Base-by-base conservation (phyloP, 2,888 invertebrate species). In the Drosophila mimetica region DNA sequence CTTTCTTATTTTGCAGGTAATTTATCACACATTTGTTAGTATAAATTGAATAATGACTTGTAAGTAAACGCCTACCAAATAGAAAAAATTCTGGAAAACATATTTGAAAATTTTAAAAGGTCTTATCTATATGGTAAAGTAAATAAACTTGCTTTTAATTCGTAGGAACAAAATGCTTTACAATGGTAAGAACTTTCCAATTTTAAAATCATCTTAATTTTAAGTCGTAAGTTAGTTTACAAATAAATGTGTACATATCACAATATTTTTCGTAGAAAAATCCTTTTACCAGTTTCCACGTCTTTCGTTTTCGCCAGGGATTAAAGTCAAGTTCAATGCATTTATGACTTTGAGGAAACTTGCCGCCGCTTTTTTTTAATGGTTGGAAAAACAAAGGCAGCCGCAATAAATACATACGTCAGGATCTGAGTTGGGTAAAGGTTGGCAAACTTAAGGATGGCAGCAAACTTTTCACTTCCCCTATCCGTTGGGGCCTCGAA, bases 301-400 rank as follows among this genome's bases (percentile, higher is more conserved):
- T 2, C 25, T 25, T 32, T n/a, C n/a, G n/a, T n/a, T n/a, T 11
- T 58, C 59, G 41, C n/a, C 6, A n/a, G 20, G 58, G 58, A 13
- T 39, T 52, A 25, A 52, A 47, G 50, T 50, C 51, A 46, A 59
- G 71, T 71, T 70, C 53, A 71, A 60, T 71, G 70, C 70, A 70
- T 70, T 70, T 70, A 60, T 70, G 70, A 54, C 54, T 54, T 51
- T 42, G 14, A 30, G 52, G 18, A 39, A 53, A 69, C 20, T 52
- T 18, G 36, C 18, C 36, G 22, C 55, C 57, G 18, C n/a, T 18
- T 44, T 34, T 32, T 34, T 48, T 52, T 65, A 53, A 65, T 65
- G 52, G 47, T 14, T 22, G 47, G 13, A 41, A 66, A 46, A 54
- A 36, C 67, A 67, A 55, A 36, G 34, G 63, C 34, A 28, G 13